These are phyloP conservation scores for Xyrichtys novacula DNA, from an alignment of 2,797 vertebrate genomes.

Conservation along the genomic window DNA sequence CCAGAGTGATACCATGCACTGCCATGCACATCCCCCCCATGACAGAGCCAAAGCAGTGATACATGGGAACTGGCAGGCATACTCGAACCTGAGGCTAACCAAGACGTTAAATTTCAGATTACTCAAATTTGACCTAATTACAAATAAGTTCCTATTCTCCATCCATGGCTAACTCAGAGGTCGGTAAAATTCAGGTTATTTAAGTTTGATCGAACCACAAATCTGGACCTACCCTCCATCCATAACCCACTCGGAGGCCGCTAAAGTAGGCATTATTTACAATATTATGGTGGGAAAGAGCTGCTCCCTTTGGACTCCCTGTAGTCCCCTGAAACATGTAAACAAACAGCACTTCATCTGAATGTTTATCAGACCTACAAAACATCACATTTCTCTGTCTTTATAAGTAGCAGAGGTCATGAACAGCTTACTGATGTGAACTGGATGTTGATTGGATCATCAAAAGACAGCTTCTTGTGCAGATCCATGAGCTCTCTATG, in stretches of 20 bases:
- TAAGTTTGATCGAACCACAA: not conserved
- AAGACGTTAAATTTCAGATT: not conserved
- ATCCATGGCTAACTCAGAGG: no score
- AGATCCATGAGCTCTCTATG: slow-evolving; percentile 79
- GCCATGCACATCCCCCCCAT: slow-evolving; percentile 85
- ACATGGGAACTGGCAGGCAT: slow-evolving; percentile 85
- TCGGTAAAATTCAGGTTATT: no score
- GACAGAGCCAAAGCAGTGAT: slow-evolving; percentile 91
- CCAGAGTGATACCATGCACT: slow-evolving; percentile 82
- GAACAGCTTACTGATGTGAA: slow-evolving; percentile 86
- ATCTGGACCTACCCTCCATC: slow-evolving; percentile 74
- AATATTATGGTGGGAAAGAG: slow-evolving; percentile 81
- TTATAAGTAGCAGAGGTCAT: not conserved
- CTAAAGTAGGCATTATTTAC: slow-evolving; percentile 89
- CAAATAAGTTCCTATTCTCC: no score
- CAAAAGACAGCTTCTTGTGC: slow-evolving; percentile 84
- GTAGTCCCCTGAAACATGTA: slow-evolving; percentile 88
- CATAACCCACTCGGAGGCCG: slow-evolving; percentile 78
- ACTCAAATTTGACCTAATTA: not conserved
- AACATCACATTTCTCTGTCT: not conserved
- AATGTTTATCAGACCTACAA: not conserved
- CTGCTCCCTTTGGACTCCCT: slow-evolving; percentile 90
- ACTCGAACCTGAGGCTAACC: slow-evolving; percentile 75
- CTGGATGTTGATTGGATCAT: slow-evolving; percentile 93
- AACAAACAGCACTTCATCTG: not conserved